Evolutionary conservation across 2,888 invertebrate species (phyloP), one percentile per base, ranked within the genome.

Genomic region (Pyrrhosoma nymphula): DNA sequence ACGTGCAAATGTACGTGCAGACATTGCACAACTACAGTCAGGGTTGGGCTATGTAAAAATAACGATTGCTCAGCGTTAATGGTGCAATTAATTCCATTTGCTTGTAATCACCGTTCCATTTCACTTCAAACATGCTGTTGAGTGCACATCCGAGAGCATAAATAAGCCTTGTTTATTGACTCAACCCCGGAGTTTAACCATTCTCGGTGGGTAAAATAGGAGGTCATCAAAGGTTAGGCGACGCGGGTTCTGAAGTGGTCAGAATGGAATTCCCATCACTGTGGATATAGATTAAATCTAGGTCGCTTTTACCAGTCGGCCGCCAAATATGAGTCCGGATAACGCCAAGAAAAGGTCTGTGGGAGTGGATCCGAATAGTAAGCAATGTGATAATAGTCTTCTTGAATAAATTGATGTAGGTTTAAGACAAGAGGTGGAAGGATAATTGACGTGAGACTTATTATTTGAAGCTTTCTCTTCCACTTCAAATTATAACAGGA

Each of bases 171-270:
- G 82, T 82, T 35, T 82, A 82, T 82, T 82, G 82, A 82, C 82
- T 82, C 35, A 35, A n/a, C n/a, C 82, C 12, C 82, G 35, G 14
- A 82, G 82, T 35, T 1, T 82, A 30, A 14, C 82, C n/a, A 69
- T 82, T 82, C 82, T 82, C 14, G 4, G 82, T 82, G 82, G 82
- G 82, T 12, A 14, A 82, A 35, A 82, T 82, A 35, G 82, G 82
- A 82, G 82, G 35, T 82, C 82, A 82, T 8, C 82, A 82, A 82
- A 82, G 82, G 82, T 82, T 82, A 82, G 30, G 82, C 82, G 30
- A 82, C 18, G 35, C 35, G 82, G 82, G 82, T 82, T 82, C 82
- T 82, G 82, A 82, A 82, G 35, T 82, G 82, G 30, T 82, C 82
- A n/a, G 82, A 82, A 35, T 82, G 82, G 82, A 4, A 35, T 82